Base-by-base conservation (phyloP, 1,140 invertebrate genomes). In the Drosophila gunungcola region DNA sequence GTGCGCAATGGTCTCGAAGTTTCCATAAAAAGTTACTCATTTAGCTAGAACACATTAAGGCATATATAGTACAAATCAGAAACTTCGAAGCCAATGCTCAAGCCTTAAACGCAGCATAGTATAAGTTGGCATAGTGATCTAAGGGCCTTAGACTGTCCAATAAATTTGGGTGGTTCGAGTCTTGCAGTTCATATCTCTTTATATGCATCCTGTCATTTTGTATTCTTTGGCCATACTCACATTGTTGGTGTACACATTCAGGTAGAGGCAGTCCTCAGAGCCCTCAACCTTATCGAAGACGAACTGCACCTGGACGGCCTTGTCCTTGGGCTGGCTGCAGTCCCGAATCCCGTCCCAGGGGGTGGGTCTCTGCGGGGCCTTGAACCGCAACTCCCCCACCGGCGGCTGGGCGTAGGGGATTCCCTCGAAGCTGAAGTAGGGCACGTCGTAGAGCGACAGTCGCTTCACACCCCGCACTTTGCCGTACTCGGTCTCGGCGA, bases 231-330 rank as follows among this genome's bases (percentile, higher is more conserved):
- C n/a, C 12, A 16, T 36, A 52, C 94, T 48, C 95, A 91, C 90
- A 94, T 95, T 78, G 94, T 94, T 25, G 93, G 93, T 88, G 53
- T 95, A 96, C 12, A 97, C 94, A 62, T 96, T 96, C 1, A 97
- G 78, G 58, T 95, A 94, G 1, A 97, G 93, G 78, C 96, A 96
- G 80, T 97, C 95, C 90, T 97, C 96, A 6, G 93, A 89, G n/a
- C 94, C 94, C 36, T 91, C 78, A 41, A 91, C 60, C 53, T 78
- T 80, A 16, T 86, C 80, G 1, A 54, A 48, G 1, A 91, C 60
- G 36, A 90, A 83, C 9, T 89, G 67, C 77, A 91, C 78, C 64
- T 93, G 94, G 7, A 90, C 73, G 52, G 93, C 91, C 25, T 72
- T 81, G 9, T 91, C 78, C 39, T 93, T 93, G 69, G 92, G 84